Percentiles rank a stretch among this genome's conserved stretches.
Evolutionary conservation across 2,888 invertebrate species (phyloP).

Genomic region (Drosophila colorata): DNA sequence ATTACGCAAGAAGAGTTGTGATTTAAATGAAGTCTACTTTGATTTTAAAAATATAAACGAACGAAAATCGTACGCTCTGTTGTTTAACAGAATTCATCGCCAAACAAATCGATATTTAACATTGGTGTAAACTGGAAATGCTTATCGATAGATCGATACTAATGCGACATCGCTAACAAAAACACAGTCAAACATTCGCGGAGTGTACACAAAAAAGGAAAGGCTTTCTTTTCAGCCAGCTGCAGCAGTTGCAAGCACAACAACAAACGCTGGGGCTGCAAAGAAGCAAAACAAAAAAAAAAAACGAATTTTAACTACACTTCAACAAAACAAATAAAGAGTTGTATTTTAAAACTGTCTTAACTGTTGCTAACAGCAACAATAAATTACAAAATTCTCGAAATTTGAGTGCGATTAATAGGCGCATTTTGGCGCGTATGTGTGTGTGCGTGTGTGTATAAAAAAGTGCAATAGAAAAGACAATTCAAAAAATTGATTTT

Average conservation of each 20-base stretch:
- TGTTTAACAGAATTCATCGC: constrained; percentile 14
- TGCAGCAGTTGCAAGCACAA: constrained; percentile 58
- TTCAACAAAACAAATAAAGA: constrained; percentile 10
- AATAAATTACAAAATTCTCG: constrained; percentile 30
- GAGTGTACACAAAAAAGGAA: constrained; percentile 61
- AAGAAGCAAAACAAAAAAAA: constrained; percentile 7
- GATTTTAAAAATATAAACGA: constrained; percentile 7
- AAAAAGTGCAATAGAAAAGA: constrained; percentile 44
- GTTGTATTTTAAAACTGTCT: constrained; percentile 15
- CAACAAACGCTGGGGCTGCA: constrained; percentile 61
- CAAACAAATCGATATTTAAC: constrained; percentile 7
- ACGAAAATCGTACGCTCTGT: not conserved
- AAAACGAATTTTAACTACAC: constrained; percentile 9
- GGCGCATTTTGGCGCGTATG: constrained; percentile 34
- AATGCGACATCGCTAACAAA: constrained; percentile 8
- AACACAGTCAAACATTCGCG: constrained; percentile 44
- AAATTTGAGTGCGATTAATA: constrained; percentile 31
- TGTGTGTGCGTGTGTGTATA: constrained; percentile 23
- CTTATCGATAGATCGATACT: constrained; percentile 21
- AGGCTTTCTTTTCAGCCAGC: constrained; percentile 65
- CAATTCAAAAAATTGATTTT: constrained; percentile 61
- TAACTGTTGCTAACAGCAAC: constrained; percentile 20
- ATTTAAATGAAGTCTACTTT: constrained; percentile 10
- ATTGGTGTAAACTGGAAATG: not conserved
- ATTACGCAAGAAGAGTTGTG: not conserved